Evolutionary conservation across 2,888 invertebrate species (phyloP).

Genomic region (Calliscelio sp.): DNA sequence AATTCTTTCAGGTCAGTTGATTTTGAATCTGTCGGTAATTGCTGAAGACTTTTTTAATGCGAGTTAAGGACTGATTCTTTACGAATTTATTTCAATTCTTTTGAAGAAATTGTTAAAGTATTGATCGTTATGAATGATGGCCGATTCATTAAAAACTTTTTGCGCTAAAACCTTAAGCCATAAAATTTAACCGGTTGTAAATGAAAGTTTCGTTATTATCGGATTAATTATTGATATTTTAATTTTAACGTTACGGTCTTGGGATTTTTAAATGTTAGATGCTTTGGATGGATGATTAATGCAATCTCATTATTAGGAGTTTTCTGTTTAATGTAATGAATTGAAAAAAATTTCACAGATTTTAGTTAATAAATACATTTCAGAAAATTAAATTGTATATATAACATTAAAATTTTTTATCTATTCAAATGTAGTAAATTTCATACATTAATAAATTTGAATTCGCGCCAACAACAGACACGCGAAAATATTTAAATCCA

Average conservation of each 20-base stretch:
- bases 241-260: conserved; percentile 4
- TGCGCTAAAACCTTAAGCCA: neutral
- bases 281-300: neutral
- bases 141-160: conserved; percentile 45
- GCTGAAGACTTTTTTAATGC: neutral
- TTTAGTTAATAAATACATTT: no score
- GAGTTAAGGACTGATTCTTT: neutral
- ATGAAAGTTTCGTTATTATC: conserved; percentile 42
- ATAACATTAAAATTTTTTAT: no score
- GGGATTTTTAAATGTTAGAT: neutral
- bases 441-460: no score
- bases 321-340: no score
- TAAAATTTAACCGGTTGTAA: conserved; percentile 44
- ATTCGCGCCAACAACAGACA: no score
- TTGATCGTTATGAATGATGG: conserved; percentile 37
- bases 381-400: no score
- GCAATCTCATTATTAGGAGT: no score
- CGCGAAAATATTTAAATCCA: no score
- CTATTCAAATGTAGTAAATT: no score
- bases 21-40: neutral
- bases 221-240: conserved; percentile 35
- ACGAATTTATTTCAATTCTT: conserved; percentile 21
- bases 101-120: neutral
- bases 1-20: neutral
- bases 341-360: no score